Base-by-base conservation (phyloP, 1,140 invertebrate species). In the Zelostemma sp. region DNA sequence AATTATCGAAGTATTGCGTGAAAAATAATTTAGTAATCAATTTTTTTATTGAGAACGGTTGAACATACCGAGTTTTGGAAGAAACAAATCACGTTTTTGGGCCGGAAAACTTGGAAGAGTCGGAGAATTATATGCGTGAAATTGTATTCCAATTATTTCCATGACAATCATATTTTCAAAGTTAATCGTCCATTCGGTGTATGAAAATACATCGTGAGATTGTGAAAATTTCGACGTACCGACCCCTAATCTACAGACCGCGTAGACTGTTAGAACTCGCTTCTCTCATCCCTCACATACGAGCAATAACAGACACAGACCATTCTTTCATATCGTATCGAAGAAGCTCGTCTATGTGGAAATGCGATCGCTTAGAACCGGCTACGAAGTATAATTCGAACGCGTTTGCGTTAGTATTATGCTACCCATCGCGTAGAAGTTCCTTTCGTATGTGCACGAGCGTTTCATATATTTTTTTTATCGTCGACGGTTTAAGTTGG, bases 301-400 rank as follows among this genome's bases (percentile, higher is more conserved):
- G 17, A 14, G 67, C 66, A 69, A 66, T 41, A 58, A 45, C 19
- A 12, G 31, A 54, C 33, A 19, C n/a, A 33, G 50, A 28, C 40
- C 51, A 54, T 63, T 79, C 72, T 80, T 76, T 77, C 77, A 81
- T 82, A 81, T 80, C 72, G 68, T 69, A 80, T 80, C 73, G 74
- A 74, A 68, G 64, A 71, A 82, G 70, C 81, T 85, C 81, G 82
- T 85, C 80, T 84, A 85, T 85, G 82, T 85, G 83, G 77, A 84
- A 84, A 85, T 85, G 78, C 76, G 82, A 82, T 84, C 81, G 78
- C 80, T 84, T 84, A 84, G 78, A 82, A 77, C 69, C 77, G 73
- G 73, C 73, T 75, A 78, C 77, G 78, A 79, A 69, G 80, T 81
- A 83, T 84, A 83, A 83, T 82, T 82, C 72, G 73, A 57, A 62